These are phyloP conservation scores for Amaurobius ferox DNA, from an alignment of 2,888 invertebrate species.

Conservation along the genomic window DNA sequence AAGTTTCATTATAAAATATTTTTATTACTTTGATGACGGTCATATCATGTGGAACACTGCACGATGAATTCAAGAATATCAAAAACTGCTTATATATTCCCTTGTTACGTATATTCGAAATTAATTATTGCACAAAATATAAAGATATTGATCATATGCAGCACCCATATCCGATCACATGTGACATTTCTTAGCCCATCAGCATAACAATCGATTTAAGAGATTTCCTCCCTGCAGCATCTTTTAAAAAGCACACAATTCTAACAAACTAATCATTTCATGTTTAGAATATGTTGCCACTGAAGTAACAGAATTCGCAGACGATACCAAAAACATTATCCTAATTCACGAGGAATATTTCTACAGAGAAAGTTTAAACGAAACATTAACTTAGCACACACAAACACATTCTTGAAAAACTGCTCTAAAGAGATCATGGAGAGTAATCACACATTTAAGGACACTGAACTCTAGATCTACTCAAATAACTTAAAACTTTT, in stretches of 20 bases:
- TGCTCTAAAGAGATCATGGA: not conserved
- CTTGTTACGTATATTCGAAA: not conserved
- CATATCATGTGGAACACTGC: not conserved
- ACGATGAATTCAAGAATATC: not conserved
- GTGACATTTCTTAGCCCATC: not conserved
- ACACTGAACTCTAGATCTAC: slow-evolving; percentile 50
- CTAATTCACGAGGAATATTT: not conserved
- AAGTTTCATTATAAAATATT: no score
- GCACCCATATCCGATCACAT: not conserved
- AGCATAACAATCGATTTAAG: not conserved
- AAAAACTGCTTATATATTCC: not conserved
- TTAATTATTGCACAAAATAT: not conserved
- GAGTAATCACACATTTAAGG: slow-evolving; percentile 40
- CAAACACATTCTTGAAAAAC: slow-evolving; percentile 2
- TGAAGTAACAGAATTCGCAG: no score
- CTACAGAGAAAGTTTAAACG: not conserved
- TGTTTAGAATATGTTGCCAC: not conserved
- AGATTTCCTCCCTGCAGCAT: not conserved
- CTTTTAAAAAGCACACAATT: not conserved
- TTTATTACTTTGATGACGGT: not conserved
- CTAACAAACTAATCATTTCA: not conserved
- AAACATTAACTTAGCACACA: slow-evolving; percentile 12
- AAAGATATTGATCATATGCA: not conserved
- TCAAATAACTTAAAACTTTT: slow-evolving; percentile 22
- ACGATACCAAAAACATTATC: no score